Conservation (phyloP, 1,140 invertebrate species). For the Cheumatopsyche charites region DNA sequence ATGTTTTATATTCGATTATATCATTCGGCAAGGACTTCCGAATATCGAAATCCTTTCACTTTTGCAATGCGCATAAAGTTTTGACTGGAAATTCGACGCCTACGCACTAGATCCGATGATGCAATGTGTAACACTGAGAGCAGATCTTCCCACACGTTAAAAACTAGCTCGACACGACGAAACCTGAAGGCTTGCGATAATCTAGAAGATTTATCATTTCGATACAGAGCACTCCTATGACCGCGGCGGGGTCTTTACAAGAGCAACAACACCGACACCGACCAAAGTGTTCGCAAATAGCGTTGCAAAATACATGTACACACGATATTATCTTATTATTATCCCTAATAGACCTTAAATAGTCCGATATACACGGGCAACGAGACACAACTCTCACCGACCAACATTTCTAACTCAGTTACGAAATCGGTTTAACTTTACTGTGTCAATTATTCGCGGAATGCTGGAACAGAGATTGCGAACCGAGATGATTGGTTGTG, state of each 20-base stretch:
- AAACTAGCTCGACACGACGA: constrained; percentile 8
- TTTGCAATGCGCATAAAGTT: constrained; percentile 14
- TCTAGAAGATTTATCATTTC: constrained; percentile 13
- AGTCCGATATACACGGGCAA: neutral
- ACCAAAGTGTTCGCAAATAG: too few relatives aligned
- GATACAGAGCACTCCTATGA: neutral
- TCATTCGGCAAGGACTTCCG: constrained; percentile 15
- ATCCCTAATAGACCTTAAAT: constrained; percentile 13
- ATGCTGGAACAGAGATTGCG: neutral
- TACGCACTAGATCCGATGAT: constrained; percentile 8
- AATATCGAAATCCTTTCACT: constrained; percentile 30
- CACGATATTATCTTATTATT: constrained; percentile 13
- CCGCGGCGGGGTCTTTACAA: too few relatives aligned
- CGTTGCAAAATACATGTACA: too few relatives aligned
- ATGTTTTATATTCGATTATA: too few relatives aligned
- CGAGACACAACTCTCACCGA: constrained; percentile 1
- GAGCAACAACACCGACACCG: too few relatives aligned
- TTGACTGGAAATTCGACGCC: constrained; percentile 23
- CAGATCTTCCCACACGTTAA: constrained; percentile 31
- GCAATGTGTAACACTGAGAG: constrained; percentile 24
- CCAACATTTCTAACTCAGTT: neutral
- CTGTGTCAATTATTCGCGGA: constrained; percentile 9
- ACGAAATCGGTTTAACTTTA: constrained; percentile 6
- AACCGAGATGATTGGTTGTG: constrained; percentile 8
- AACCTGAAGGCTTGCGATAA: constrained; percentile 10